Conservation (phyloP, 1,140 invertebrate genomes). For the Heliconius hermathena region DNA sequence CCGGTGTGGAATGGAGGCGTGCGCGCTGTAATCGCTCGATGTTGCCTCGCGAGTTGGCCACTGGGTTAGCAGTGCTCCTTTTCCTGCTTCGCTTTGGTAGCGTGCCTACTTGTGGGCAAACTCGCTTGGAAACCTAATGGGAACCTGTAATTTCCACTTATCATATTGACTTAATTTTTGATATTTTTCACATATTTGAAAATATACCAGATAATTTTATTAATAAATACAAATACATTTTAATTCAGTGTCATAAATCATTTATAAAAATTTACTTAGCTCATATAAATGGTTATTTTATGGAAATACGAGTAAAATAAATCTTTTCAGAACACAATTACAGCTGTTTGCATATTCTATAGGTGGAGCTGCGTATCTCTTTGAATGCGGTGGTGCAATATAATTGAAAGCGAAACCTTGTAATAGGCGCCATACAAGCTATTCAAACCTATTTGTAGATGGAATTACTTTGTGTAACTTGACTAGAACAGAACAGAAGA, state of each 20-base stretch:
- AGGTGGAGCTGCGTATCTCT: slow-evolving; percentile 26
- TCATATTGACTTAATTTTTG: slow-evolving; percentile 7
- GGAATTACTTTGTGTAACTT: background rate
- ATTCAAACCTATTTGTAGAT: slow-evolving; percentile 10
- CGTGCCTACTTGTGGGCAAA: slow-evolving; percentile 46
- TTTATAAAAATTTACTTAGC: slow-evolving; percentile 14
- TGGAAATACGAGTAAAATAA: slow-evolving; percentile 32
- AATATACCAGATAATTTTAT: background rate
- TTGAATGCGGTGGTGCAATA: slow-evolving; percentile 38
- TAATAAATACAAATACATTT: background rate
- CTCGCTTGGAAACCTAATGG: slow-evolving; percentile 42
- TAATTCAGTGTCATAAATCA: background rate
- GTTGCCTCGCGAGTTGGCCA: slow-evolving; percentile 74
- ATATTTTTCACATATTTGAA: background rate
- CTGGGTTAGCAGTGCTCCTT: slow-evolving; percentile 77
- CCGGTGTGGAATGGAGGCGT: slow-evolving; percentile 70
- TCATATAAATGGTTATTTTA: slow-evolving; percentile 30
- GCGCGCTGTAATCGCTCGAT: slow-evolving; percentile 62
- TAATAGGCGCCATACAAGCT: slow-evolving; percentile 32
- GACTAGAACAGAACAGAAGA: background rate
- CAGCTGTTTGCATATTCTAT: slow-evolving; percentile 44
- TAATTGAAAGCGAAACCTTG: slow-evolving; percentile 53
- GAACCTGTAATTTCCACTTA: slow-evolving; percentile 35
- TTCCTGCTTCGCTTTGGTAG: slow-evolving; percentile 74
- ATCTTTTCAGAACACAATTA: slow-evolving; percentile 43